Base-by-base conservation (phyloP, 2,888 invertebrate genomes). In the Bombyx huttoni region DNA sequence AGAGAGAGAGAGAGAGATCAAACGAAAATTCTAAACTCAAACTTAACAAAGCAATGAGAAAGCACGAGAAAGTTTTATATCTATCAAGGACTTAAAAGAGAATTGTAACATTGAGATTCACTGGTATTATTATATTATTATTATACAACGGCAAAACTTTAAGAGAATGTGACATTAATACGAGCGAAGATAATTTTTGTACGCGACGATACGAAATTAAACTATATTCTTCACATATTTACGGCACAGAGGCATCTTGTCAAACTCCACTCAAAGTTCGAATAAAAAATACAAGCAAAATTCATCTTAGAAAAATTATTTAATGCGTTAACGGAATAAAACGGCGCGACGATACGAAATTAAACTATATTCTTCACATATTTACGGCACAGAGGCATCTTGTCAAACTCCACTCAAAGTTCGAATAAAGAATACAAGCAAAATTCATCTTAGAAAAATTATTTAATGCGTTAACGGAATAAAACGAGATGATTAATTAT, bases 341-440 rank as follows among this genome's bases (percentile, higher is more conserved):
- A n/a, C n/a, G n/a, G n/a, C 47, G 35, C 24, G 24, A 24, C 24
- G 24, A 24, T 24, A 24, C 24, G 24, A 24, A 24, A 24, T 24
- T 24, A 24, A 24, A 24, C 24, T 24, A 24, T n/a, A 24, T 2
- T 5, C 5, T 24, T 24, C 7, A 40, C 14, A 47, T 48, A n/a
- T 10, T 48, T 52, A n/a, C 53, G 53, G 54, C 40, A 48, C 33
- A 56, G 78, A 79, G 77, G 67, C 73, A 76, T 83, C 81, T 81
- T 84, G 88, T 88, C 88, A 75, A 87, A 88, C 88, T 88, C 81
- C 87, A 88, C 88, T 87, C 81, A 83, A 82, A 78, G 77, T 72
- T 63, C 62, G 24, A 24, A 24, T 2, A 5, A 24, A 24, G 5
- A 24, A 24, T 24, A 67, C 75, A 80, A 82, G 83, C 79, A 76